Conservation (phyloP, 2,113 vertebrate species). For the Nipponia nippon region DNA sequence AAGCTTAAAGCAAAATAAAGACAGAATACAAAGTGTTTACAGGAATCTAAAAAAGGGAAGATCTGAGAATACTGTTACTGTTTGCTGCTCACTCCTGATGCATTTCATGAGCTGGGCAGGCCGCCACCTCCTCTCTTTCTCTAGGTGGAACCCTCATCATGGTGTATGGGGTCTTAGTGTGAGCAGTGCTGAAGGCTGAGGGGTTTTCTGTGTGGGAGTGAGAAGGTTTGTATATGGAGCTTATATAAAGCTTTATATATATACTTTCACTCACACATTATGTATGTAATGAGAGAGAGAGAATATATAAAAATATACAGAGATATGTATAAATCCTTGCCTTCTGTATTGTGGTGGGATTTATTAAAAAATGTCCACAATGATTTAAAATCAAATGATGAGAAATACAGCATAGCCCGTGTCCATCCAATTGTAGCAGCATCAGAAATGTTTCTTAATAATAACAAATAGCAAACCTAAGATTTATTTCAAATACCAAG, state of each 20-base stretch:
- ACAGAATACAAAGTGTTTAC: background rate
- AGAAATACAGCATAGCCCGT: background rate
- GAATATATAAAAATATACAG: background rate
- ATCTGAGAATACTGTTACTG: background rate
- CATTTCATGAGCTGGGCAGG: background rate
- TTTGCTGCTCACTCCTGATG: background rate
- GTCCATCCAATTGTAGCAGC: background rate
- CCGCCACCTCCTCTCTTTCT: background rate
- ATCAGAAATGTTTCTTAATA: background rate
- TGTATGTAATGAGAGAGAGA: rapidly evolving
- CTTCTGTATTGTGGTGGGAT: background rate
- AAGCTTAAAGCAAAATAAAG: background rate
- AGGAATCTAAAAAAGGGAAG: background rate
- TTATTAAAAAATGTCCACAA: background rate
- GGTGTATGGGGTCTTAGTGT: background rate
- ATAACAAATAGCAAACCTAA: background rate
- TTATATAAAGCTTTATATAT: background rate
- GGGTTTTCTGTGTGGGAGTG: background rate
- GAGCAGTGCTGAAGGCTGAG: background rate
- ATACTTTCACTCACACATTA: background rate
- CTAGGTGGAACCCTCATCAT: background rate
- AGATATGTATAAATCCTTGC: background rate
- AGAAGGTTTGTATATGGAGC: background rate
- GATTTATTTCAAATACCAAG: background rate
- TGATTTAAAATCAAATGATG: background rate